These are phyloP conservation scores for Chiloscyllium plagiosum DNA, from an alignment of 2,113 vertebrate species.

Conservation along the genomic window DNA sequence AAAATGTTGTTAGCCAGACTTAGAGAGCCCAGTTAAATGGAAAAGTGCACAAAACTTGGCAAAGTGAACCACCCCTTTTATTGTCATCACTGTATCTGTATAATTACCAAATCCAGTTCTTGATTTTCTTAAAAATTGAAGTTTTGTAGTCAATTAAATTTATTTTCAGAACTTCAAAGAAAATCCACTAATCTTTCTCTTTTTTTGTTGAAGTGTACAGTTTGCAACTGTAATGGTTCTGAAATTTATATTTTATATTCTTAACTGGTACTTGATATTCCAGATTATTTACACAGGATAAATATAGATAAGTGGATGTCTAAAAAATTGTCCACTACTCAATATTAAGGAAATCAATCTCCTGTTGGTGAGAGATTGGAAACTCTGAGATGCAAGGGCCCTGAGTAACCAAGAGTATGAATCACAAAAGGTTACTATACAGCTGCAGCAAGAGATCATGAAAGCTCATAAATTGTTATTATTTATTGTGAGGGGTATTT, in stretches of 20 bases:
- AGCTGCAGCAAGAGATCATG: too few relatives aligned
- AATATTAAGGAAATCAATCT: not conserved
- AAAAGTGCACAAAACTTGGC: not conserved
- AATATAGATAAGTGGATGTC: not conserved
- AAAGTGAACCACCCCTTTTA: not conserved
- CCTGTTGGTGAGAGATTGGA: not conserved
- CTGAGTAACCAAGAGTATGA: too few relatives aligned
- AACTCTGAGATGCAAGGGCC: too few relatives aligned
- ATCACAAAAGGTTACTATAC: too few relatives aligned
- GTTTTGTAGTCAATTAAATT: not conserved
- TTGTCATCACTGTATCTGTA: not conserved
- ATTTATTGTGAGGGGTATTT: too few relatives aligned
- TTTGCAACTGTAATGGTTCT: not conserved
- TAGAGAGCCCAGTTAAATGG: not conserved
- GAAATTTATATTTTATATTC: constrained; percentile 1
- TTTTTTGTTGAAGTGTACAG: too few relatives aligned
- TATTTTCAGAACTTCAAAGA: not conserved
- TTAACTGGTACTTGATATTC: not conserved
- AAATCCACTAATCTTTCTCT: not conserved
- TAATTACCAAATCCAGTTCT: not conserved
- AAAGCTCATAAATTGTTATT: too few relatives aligned
- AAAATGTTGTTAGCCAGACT: not conserved
- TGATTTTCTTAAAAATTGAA: not conserved
- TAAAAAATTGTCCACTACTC: not conserved
- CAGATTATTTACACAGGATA: not conserved